These are phyloP conservation scores for Ennomos quercinarius DNA, from an alignment of 2,888 invertebrate genomes.

Conservation along the genomic window DNA sequence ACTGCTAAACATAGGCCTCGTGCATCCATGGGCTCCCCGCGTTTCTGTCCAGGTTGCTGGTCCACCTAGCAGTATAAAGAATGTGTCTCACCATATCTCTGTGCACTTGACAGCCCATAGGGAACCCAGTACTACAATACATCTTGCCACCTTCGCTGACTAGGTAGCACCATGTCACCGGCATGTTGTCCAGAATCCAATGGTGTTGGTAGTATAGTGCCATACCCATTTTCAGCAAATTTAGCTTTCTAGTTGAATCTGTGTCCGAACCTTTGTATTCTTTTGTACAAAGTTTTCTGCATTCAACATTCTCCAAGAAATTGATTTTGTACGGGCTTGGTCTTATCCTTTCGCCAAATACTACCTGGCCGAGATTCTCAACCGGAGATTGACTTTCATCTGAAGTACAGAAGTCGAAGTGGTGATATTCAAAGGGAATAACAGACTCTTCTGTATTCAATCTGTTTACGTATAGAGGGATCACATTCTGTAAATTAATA, in stretches of 20 bases:
- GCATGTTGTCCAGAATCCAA: slow-evolving; percentile 99
- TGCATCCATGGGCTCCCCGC: no score
- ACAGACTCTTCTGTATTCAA: slow-evolving; percentile 99
- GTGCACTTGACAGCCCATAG: slow-evolving; percentile 97
- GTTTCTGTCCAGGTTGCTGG: no score
- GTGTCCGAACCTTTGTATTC: slow-evolving; percentile 88
- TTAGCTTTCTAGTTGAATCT: slow-evolving; percentile 89
- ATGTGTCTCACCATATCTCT: slow-evolving; percentile 74
- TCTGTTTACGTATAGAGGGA: slow-evolving; percentile 97
- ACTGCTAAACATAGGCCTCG: no score
- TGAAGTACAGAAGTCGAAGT: slow-evolving; percentile 97
- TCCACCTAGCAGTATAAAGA: no score
- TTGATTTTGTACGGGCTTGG: slow-evolving; percentile 96
- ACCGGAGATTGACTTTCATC: slow-evolving; percentile 94
- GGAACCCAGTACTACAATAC: slow-evolving; percentile 98
- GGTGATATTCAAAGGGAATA: slow-evolving; percentile 98
- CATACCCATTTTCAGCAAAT: slow-evolving; percentile 95
- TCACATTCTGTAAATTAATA: slow-evolving; percentile 90
- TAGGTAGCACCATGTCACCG: slow-evolving; percentile 98
- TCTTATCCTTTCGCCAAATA: slow-evolving; percentile 99
- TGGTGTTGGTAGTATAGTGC: slow-evolving; percentile 99
- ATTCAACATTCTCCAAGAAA: slow-evolving; percentile 90
- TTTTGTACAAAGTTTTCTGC: slow-evolving; percentile 87
- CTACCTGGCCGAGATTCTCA: slow-evolving; percentile 99
- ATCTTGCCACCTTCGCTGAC: slow-evolving; percentile 89